phyloP scores from a whole-genome alignment of 2,113 vertebrate species.

The Sciurus niger region DNA sequence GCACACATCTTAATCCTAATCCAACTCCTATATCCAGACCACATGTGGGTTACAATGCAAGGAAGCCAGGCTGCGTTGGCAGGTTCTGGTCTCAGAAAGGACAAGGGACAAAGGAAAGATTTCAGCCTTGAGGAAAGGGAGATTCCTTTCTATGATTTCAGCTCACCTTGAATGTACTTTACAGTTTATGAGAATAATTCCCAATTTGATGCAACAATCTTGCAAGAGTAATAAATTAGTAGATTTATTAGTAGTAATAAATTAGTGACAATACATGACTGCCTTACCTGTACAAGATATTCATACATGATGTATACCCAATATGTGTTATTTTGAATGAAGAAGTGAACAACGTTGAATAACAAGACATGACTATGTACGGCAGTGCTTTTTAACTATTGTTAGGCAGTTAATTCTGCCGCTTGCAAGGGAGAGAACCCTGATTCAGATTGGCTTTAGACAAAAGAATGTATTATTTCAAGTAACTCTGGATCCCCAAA shows the following conservation, averaged over 20 bases:
- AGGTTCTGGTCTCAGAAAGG: background rate
- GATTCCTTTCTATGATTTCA: background rate
- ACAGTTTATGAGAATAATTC: background rate
- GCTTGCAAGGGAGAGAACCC: background rate
- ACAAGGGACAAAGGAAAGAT: background rate
- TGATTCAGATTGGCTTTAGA: background rate
- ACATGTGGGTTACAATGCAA: background rate
- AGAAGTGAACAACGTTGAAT: background rate
- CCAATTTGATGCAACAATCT: background rate
- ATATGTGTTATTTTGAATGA: background rate
- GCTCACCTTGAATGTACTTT: background rate
- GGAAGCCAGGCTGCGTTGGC: background rate
- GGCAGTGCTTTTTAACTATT: background rate
- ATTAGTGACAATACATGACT: background rate
- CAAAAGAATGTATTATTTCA: slow-evolving; percentile 30
- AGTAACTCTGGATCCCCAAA: background rate
- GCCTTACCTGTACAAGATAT: background rate
- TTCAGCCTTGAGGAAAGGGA: background rate
- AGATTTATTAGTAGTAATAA: too few relatives aligned
- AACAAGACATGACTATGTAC: background rate
- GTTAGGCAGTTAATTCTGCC: slow-evolving; percentile 6
- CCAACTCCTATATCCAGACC: background rate
- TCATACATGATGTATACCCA: too few relatives aligned
- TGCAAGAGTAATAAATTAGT: background rate
- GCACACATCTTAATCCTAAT: background rate